These are phyloP conservation scores for Tachysurus vachellii DNA, from an alignment of 2,113 vertebrate species.

Conservation along the genomic window DNA sequence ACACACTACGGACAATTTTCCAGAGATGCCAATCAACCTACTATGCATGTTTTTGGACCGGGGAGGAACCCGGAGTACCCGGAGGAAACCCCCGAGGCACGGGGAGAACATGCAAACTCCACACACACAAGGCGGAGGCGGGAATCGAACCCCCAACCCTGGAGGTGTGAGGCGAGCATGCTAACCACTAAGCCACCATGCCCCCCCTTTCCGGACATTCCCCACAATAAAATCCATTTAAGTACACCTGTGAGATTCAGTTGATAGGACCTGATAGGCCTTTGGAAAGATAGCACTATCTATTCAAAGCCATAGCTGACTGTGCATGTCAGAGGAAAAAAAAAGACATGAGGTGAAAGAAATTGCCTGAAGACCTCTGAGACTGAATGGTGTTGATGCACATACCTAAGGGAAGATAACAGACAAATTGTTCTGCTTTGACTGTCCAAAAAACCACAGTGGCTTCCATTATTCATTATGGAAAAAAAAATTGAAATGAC, in stretches of 20 bases:
- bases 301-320: slow-evolving; percentile 5
- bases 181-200: too few species aligned
- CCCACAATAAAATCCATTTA: background rate
- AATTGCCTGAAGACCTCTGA: background rate
- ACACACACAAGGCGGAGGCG: too few species aligned
- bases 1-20: too few species aligned
- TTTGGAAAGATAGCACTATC: background rate
- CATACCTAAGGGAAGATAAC: background rate
- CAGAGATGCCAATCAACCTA: too few species aligned
- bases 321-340: background rate
- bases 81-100: too few species aligned
- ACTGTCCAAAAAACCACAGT: background rate
- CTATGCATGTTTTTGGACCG: too few species aligned
- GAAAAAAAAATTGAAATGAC: background rate
- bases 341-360: background rate
- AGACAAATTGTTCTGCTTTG: background rate
- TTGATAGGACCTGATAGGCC: background rate
- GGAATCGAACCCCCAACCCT: too few species aligned
- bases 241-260: background rate
- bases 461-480: background rate
- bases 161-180: too few species aligned
- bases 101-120: too few species aligned
- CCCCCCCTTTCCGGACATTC: too few species aligned
- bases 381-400: background rate
- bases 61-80: too few species aligned